Evolutionary conservation across 2,888 invertebrate genomes (phyloP).

Genomic region (Neoaliturus tenellus): DNA sequence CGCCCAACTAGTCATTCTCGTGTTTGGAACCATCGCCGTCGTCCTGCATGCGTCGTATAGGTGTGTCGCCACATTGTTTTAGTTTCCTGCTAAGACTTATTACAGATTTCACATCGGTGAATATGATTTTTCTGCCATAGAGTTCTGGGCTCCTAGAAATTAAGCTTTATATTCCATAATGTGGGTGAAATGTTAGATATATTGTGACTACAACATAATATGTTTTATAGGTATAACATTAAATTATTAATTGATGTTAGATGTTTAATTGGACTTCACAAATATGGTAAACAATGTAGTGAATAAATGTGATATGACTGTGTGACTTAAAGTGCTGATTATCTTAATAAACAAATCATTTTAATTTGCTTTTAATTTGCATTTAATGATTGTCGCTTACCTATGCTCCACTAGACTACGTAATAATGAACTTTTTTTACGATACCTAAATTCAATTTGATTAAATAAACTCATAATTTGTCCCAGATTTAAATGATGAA

Average conservation of each 20-base stretch:
- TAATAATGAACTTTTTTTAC: too few species aligned
- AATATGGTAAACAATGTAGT: background rate
- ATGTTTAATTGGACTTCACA: background rate
- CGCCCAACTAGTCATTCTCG: background rate
- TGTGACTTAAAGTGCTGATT: constrained; percentile 7
- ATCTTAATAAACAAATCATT: too few species aligned
- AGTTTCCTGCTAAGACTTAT: background rate
- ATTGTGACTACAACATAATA: background rate
- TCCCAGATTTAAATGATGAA: too few species aligned
- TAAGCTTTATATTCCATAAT: background rate
- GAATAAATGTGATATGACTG: background rate
- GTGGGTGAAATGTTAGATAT: background rate
- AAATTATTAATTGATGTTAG: background rate
- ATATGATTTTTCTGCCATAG: background rate
- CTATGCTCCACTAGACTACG: too few species aligned
- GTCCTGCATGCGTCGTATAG: background rate
- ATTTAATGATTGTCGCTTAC: too few species aligned
- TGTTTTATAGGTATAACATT: background rate
- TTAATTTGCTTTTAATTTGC: too few species aligned
- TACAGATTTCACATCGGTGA: background rate
- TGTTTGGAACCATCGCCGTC: background rate
- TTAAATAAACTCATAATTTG: too few species aligned
- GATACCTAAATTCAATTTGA: too few species aligned
- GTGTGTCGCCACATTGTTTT: too few species aligned
- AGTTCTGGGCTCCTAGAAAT: background rate